Base-by-base conservation (phyloP, 2,797 vertebrate genomes). In the Phoebastria nigripes region DNA sequence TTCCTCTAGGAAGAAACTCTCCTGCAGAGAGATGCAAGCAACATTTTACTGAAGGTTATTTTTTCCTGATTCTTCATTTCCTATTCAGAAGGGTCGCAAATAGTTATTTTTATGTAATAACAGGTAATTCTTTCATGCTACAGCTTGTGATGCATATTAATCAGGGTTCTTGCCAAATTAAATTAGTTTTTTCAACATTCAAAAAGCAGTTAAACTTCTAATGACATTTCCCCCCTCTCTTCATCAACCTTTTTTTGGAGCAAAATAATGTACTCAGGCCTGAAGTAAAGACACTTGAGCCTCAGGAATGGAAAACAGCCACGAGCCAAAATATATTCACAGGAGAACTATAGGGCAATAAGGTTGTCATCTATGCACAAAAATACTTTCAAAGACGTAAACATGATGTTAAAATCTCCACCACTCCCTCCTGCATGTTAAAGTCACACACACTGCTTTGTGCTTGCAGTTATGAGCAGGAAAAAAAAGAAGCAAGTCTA, bases 151-250 rank as follows among this genome's bases (percentile, higher is more conserved):
- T 86, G 84, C 66, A 94, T 86, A 92, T 89, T 97, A 90, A 97
- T 95, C 46, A 87, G 44, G 29, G 65, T 47, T 91, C 93, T 92
- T 95, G 94, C 71, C 94, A 94, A 97, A 96, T 91, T 85, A 92
- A 85, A 94, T 96, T 82, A 65, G 21, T 74, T 87, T 95, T 88
- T 95, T 91, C 83, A 91, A 91, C 66, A 74, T 93, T 29, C 37
- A 20, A 97, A 96, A 97, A 95, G 86, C 87, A 96, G 95, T 95
- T 97, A 82, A 95, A 95, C 82, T 96, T 95, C 84, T 91, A 88
- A 90, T 44, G 95, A 92, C 88, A 96, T 96, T 95, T 93, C 5
- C 1, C 46, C 65, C 39, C 77, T 73, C 70, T 74, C 78, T 78
- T 91, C 69, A 88, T 74, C 73, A 88, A 72, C 73, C 94, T 97